These are phyloP conservation scores for Stratiomys singularior DNA, from an alignment of 2,888 invertebrate genomes.

Conservation along the genomic window DNA sequence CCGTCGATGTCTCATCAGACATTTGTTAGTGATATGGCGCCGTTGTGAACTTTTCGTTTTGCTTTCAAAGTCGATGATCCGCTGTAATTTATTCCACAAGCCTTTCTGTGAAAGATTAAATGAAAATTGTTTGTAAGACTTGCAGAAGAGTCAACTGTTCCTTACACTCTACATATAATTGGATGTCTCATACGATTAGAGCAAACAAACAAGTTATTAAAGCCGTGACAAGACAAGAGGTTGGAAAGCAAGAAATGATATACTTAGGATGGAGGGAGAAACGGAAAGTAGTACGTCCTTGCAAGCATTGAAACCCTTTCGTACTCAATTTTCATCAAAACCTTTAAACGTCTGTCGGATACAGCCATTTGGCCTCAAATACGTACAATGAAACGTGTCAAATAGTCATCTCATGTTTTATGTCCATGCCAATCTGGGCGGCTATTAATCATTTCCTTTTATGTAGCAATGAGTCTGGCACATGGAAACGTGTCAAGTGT, in stretches of 20 bases:
- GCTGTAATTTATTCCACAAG: not conserved
- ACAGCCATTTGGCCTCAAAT: slow-evolving; percentile 1
- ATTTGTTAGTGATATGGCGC: slow-evolving; percentile 62
- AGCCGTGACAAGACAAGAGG: not conserved
- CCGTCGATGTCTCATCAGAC: slow-evolving; percentile 74
- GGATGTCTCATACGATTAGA: slow-evolving; percentile 11
- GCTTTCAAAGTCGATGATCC: not conserved
- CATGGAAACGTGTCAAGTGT: not conserved
- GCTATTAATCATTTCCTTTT: slow-evolving; percentile 50
- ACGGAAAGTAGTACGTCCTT: not conserved
- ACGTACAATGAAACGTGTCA: slow-evolving; percentile 49
- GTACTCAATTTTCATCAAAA: slow-evolving; percentile 43
- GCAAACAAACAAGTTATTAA: slow-evolving; percentile 25
- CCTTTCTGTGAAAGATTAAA: slow-evolving; percentile 37
- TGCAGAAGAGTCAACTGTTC: not conserved
- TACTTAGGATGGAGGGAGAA: not conserved
- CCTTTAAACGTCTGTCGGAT: slow-evolving; percentile 26
- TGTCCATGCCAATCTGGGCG: slow-evolving; percentile 47
- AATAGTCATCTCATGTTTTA: slow-evolving; percentile 47
- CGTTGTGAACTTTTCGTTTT: slow-evolving; percentile 17
- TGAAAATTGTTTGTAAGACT: slow-evolving; percentile 25
- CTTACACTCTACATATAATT: not conserved
- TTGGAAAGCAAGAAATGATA: slow-evolving; percentile 18
- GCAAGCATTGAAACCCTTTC: slow-evolving; percentile 43
- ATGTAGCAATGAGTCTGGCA: not conserved